Conservation (phyloP, 2,888 invertebrate genomes). For the Heliconius aoede region DNA sequence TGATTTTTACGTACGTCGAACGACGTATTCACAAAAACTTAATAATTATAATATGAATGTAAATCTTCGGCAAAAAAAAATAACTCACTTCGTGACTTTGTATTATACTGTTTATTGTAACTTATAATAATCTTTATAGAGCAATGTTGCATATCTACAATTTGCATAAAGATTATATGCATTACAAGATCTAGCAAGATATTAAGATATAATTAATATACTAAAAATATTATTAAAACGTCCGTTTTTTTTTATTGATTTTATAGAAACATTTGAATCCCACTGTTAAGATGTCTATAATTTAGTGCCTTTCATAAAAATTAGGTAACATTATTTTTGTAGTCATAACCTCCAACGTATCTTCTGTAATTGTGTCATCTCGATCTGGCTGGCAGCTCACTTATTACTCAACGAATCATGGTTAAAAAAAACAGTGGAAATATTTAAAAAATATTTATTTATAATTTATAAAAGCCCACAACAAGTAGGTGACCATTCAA, state of each 20-base stretch:
- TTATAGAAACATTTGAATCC: no score
- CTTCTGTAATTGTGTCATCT: not conserved
- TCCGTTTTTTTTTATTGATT: no score
- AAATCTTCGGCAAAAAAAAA: no score
- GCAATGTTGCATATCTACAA: slow-evolving; percentile 11
- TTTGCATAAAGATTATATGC: not conserved
- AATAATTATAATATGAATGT: not conserved
- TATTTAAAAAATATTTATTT: not conserved
- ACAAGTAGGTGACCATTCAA: not conserved
- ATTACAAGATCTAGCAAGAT: not conserved
- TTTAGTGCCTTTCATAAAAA: not conserved
- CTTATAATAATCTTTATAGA: not conserved
- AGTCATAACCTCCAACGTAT: not conserved
- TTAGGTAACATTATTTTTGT: no score
- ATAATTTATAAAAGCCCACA: not conserved
- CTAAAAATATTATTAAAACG: not conserved
- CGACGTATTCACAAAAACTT: not conserved
- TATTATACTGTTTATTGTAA: no score
- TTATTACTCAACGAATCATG: not conserved
- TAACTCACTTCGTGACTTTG: no score
- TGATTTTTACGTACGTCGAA: not conserved
- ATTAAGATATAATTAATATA: not conserved
- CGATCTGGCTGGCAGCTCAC: not conserved
- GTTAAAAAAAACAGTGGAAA: not conserved
- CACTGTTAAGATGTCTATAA: not conserved